Conservation (phyloP, 2,888 invertebrate species). For the Aporophyla lueneburgensis region DNA sequence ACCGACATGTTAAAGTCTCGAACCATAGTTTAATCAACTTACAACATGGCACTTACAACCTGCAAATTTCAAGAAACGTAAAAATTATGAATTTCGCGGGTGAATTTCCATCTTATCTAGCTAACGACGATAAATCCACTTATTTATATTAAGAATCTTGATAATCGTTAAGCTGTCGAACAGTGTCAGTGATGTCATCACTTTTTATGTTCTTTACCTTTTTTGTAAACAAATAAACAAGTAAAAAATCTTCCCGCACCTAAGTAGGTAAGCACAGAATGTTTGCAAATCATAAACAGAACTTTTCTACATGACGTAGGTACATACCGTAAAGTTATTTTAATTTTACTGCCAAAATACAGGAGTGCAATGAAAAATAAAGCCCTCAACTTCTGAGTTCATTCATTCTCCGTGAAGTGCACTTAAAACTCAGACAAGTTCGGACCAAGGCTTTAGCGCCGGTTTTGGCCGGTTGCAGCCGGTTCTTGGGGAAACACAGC, state of each 20-base stretch:
- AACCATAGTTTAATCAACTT: too few relatives aligned
- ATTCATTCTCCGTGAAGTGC: not conserved
- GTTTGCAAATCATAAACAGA: not conserved
- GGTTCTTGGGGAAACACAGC: slow-evolving; percentile 60
- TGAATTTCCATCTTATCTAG: not conserved
- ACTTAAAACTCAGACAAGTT: slow-evolving; percentile 20
- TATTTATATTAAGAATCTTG: slow-evolving; percentile 1
- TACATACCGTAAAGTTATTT: not conserved
- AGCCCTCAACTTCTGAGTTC: not conserved
- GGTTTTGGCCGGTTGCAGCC: slow-evolving; percentile 68
- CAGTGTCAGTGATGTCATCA: not conserved
- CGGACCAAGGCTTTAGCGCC: slow-evolving; percentile 68
- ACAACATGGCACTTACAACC: too few relatives aligned
- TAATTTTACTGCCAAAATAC: not conserved
- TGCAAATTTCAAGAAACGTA: too few relatives aligned
- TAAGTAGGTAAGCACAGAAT: not conserved
- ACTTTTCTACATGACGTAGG: not conserved
- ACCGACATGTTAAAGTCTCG: too few relatives aligned
- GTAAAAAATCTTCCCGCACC: not conserved
- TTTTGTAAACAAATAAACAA: not conserved
- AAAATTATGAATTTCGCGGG: too few relatives aligned
- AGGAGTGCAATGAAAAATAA: not conserved
- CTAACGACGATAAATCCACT: not conserved
- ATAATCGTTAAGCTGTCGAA: not conserved
- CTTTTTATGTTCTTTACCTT: not conserved